phyloP scores from a whole-genome alignment of 2,888 invertebrate genomes.

The Chironomus tentans region DNA sequence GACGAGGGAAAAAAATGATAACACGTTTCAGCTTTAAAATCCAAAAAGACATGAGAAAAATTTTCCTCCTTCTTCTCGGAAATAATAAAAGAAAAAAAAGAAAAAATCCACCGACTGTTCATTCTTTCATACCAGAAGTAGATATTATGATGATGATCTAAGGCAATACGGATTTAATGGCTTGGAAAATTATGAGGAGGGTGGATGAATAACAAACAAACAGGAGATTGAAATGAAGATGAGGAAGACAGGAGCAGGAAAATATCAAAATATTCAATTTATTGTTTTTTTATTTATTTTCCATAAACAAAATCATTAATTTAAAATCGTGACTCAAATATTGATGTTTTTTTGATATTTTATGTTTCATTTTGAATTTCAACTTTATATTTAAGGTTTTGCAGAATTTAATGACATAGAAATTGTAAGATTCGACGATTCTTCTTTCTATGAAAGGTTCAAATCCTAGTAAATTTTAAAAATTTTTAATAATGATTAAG shows the following conservation, averaged over 20 bases:
- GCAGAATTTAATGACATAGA: too few species aligned
- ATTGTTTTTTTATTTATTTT: background rate
- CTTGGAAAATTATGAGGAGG: constrained; percentile 24
- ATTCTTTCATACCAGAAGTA: background rate
- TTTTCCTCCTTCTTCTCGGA: background rate
- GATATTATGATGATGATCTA: background rate
- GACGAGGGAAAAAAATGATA: background rate
- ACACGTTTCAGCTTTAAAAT: background rate
- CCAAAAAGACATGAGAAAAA: background rate
- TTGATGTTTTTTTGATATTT: too few species aligned
- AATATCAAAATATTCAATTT: background rate
- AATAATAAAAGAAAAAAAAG: too few species aligned
- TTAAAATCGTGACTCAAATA: too few species aligned
- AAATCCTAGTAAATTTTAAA: too few species aligned
- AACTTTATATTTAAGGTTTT: too few species aligned
- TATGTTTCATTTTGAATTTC: too few species aligned
- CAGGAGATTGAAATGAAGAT: background rate
- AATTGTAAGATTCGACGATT: too few species aligned
- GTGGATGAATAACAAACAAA: constrained; percentile 4
- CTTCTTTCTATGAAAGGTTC: too few species aligned
- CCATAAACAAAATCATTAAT: background rate
- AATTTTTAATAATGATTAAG: too few species aligned
- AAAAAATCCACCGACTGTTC: too few species aligned
- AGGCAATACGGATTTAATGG: constrained; percentile 17
- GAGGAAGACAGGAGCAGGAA: background rate